These are phyloP conservation scores for Galerucella nymphaeae DNA, from an alignment of 2,888 invertebrate species.

Conservation along the genomic window DNA sequence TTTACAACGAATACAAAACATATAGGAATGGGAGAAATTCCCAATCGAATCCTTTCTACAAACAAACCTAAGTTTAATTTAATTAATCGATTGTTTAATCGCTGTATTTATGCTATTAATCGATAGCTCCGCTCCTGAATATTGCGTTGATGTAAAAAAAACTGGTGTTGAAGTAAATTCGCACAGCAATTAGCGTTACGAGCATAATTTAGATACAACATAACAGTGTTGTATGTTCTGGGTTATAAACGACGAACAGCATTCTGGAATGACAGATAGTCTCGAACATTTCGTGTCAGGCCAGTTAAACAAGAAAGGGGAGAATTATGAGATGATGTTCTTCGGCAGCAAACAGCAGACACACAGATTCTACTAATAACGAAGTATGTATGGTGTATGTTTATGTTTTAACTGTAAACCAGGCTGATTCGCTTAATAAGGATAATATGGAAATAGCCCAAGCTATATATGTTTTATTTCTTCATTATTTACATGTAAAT, in stretches of 20 bases:
- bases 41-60: too few species aligned
- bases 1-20: too few species aligned
- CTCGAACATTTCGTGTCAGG: slow-evolving; percentile 7
- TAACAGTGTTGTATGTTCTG: slow-evolving; percentile 39
- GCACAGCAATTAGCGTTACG: slow-evolving; percentile 41
- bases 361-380: background rate
- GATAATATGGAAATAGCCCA: too few species aligned
- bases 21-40: too few species aligned
- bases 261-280: slow-evolving; percentile 25
- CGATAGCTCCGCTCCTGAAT: background rate
- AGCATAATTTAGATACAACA: slow-evolving; percentile 43
- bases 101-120: background rate
- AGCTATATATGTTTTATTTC: too few species aligned
- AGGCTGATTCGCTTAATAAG: background rate
- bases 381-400: slow-evolving; percentile 1
- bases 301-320: slow-evolving; percentile 9
- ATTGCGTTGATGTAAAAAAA: background rate
- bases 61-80: too few species aligned
- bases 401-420: slow-evolving; percentile 1
- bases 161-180: slow-evolving; percentile 30
- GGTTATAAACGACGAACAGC: slow-evolving; percentile 16
- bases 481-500: too few species aligned
- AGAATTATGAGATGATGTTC: slow-evolving; percentile 24
- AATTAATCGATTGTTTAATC: background rate
- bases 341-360: slow-evolving; percentile 2